Conservation (phyloP, 2,888 invertebrate genomes). For the Meghimatium bilineatum region DNA sequence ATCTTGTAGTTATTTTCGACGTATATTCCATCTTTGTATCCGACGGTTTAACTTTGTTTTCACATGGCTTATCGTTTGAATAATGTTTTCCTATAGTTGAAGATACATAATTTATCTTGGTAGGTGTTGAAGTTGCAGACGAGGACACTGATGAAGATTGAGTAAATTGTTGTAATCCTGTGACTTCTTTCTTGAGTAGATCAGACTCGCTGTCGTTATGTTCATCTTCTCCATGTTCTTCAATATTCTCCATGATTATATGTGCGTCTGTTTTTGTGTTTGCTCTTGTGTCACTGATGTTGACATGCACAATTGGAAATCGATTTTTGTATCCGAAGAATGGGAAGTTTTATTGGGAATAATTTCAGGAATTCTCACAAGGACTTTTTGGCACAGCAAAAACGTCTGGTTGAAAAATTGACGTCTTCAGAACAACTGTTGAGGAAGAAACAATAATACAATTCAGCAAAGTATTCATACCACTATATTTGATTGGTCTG, state of each 20-base stretch:
- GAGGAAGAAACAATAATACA: no score
- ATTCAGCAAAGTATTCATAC: no score
- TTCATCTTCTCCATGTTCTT: constrained; percentile 39
- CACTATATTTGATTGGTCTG: no score
- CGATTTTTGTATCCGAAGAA: neutral
- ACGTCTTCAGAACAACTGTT: no score
- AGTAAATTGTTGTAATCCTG: neutral
- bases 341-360: neutral
- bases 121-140: neutral
- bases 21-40: constrained; percentile 8
- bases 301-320: neutral
- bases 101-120: neutral
- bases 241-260: constrained; percentile 36
- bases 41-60: neutral
- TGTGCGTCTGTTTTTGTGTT: neutral
- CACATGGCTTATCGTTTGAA: neutral
- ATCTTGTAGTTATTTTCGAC: neutral
- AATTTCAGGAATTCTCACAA: no score
- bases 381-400: no score
- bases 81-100: no score
- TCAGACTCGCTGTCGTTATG: constrained; percentile 10
- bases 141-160: neutral
- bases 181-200: neutral
- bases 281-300: neutral
- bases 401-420: no score